Base-by-base conservation (phyloP, 2,888 invertebrate genomes). In the Caenorhabditis imperialis region DNA sequence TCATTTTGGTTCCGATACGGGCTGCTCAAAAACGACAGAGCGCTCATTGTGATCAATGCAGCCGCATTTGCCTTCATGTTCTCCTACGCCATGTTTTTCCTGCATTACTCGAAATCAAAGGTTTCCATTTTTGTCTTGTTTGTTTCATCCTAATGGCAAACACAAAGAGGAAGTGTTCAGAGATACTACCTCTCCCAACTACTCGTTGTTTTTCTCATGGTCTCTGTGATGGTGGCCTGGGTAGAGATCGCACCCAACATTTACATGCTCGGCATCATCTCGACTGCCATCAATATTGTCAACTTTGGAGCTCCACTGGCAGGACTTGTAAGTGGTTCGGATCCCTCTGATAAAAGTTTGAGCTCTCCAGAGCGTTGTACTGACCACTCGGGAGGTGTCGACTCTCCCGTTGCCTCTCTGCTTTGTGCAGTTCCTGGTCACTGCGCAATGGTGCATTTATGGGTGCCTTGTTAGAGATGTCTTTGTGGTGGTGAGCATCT, bases 341-440 rank as follows among this genome's bases (percentile, higher is more conserved):
- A n/a, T 5, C 2, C 27, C 14, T n/a, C n/a, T 10, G 16, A 6
- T 38, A n/a, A 12, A 38, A 6, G 6, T 38, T 38, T 4, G 8
- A 8, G 40, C 5, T 16, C n/a, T 38, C 38, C 90, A 94, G 94
- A 91, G 91, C 81, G 91, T 92, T 53, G 93, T 96, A 58, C 92
- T 96, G 30, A 90, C 90, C 85, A 93, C 93, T 20, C 92, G 93
- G 89, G 94, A 93, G 89, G 94, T 95, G 0, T 93, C 93, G 71
- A 92, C 92, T 35, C 91, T 96, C 89, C 95, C 95, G 6, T 94
- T 96, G 88, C 93, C 94, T 5, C 91, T 96, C 72, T 94, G 95
- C 84, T 89, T 94, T 35, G 92, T 93, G 82, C 94, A 93, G 75
- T 91, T 93, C 18, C 85, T 94, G 7, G 94, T 95, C n/a, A 91